phyloP scores from a whole-genome alignment of 2,888 invertebrate species.

The Eupithecia centaureata region DNA sequence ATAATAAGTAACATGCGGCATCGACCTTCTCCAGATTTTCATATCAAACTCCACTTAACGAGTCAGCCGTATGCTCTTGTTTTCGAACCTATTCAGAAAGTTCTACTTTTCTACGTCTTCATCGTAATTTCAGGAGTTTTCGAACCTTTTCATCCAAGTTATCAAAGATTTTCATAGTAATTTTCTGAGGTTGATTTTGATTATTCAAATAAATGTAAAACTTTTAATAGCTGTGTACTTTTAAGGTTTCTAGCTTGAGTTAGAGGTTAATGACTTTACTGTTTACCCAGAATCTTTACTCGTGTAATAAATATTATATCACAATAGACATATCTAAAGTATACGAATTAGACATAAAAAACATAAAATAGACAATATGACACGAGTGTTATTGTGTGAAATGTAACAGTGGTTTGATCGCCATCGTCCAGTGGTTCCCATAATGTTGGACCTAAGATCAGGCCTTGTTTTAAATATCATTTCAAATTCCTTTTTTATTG shows the following conservation, averaged over 20 bases:
- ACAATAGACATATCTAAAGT: no score
- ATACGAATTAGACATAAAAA: no score
- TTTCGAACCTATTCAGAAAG: slow-evolving; percentile 21
- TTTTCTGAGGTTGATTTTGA: not conserved
- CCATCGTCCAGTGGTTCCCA: no score
- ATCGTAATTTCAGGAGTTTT: not conserved
- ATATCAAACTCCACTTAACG: slow-evolving; percentile 38
- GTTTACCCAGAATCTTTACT: not conserved
- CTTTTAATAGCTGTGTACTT: not conserved
- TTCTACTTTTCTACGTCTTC: not conserved
- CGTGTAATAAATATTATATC: no score
- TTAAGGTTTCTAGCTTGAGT: not conserved
- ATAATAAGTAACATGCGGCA: slow-evolving; percentile 38
- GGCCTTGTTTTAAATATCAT: no score
- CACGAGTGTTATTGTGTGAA: no score
- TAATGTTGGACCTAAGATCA: no score
- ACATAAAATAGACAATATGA: no score
- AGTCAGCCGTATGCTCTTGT: slow-evolving; percentile 23
- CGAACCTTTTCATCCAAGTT: slow-evolving; percentile 2
- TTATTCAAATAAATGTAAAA: not conserved
- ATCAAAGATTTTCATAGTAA: not conserved
- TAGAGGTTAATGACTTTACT: not conserved
- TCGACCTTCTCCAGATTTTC: slow-evolving; percentile 28
- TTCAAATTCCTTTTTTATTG: no score
- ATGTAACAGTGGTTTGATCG: no score